Base-by-base conservation (phyloP, 2,888 invertebrate species). In the Pinctada fucata region DNA sequence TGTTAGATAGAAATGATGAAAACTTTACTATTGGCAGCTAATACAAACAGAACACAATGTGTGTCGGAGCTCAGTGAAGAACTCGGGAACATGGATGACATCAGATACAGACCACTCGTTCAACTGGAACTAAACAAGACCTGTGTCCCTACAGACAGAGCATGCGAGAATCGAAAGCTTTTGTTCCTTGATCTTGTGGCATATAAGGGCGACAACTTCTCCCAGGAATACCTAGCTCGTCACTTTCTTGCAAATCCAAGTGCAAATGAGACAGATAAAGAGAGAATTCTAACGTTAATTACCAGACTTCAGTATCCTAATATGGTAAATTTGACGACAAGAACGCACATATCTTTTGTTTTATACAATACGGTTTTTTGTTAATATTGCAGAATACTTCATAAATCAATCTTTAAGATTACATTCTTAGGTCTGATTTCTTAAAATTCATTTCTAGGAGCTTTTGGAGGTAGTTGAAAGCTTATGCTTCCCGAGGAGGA, bases 401-500 rank as follows among this genome's bases (percentile, higher is more conserved):
- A 31, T 68, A 31, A 31, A 3, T 1, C 3, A 68, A 45, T 68
- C 45, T 2, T n/a, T 16, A 13, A 13, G 16, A 31, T 31, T 31
- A 45, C 68, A 68, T 3, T n/a, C 31, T 48, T 68, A 31, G n/a
- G 16, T 8, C 1, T 3, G 45, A 45, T 68, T 68, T 2, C 13
- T 48, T 70, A 2, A 8, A 50, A 16, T 4, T 70, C 3, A 49
- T 69, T 76, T 45, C 66, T 80, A 83, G 83, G 83, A 79, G 8
- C 48, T 84, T 8, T 77, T 84, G 2, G 13, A 67, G 63, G 71
- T 76, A 16, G 71, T 82, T 8, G 84, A 82, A 67, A 63, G 78
- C 2, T 65, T 84, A 0, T 84, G 84, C 64, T 80, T 82, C 49
- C 66, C 31, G 31, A 31, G 31, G 31, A 31, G 31, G 31, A 31